Conservation (phyloP, 2,888 invertebrate genomes). For the Rambutsinella grinnellia region DNA sequence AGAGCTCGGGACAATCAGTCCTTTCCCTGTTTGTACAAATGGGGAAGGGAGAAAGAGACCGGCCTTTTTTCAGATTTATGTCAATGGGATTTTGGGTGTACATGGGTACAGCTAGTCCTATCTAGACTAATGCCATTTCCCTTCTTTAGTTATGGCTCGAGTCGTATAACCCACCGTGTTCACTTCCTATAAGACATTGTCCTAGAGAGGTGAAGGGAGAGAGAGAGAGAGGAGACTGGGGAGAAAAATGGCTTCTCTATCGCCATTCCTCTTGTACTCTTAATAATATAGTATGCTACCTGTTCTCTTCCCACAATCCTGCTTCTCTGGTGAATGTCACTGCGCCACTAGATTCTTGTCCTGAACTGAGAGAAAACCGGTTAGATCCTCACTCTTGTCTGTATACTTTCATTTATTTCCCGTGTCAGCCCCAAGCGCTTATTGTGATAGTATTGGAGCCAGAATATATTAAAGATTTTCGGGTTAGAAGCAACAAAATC, state of each 20-base stretch:
- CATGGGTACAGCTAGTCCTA: neutral
- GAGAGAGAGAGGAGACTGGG: neutral
- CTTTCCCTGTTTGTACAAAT: constrained; percentile 31
- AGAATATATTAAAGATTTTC: constrained; percentile 48
- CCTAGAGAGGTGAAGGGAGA: neutral
- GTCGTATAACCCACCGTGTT: neutral
- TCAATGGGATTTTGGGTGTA: constrained; percentile 49
- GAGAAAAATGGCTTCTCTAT: neutral
- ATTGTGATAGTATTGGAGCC: constrained; percentile 24
- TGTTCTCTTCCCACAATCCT: too few relatives aligned
- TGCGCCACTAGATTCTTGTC: neutral
- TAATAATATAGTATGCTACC: constrained; percentile 42
- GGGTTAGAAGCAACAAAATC: constrained; percentile 43
- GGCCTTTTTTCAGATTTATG: constrained; percentile 53
- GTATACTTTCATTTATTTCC: constrained; percentile 40
- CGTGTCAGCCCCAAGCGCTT: constrained; percentile 39
- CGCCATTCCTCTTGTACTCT: neutral
- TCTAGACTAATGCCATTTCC: neutral
- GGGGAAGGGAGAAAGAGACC: constrained; percentile 34
- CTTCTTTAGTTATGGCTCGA: neutral
- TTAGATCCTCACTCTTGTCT: neutral
- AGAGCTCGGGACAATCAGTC: constrained; percentile 48
- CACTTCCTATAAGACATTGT: too few relatives aligned
- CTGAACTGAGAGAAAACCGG: neutral
- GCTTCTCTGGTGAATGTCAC: constrained; percentile 20